Evolutionary conservation across 2,888 invertebrate genomes (phyloP), one percentile per base, ranked within the genome.

Genomic region (Syrphus vitripennis): DNA sequence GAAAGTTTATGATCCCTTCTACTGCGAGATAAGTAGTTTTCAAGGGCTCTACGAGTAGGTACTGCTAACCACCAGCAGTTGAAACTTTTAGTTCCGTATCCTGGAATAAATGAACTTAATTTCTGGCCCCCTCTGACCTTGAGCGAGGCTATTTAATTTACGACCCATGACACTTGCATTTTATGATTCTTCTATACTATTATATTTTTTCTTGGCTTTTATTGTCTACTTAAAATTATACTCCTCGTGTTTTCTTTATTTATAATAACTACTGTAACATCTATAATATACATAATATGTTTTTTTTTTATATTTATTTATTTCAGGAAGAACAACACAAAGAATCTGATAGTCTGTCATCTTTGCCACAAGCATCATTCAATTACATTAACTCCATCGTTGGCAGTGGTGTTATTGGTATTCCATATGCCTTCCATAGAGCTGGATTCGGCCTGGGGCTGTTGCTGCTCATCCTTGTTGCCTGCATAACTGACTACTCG

Each of bases 371-470:
- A 93, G 96, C 97, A 87, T 96, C 96, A 92, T 97, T 97, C 92
- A 97, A 97, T 93, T 97, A 96, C 92, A 96, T 97, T 90, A 97
- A 97, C 93, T 97, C 97, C 65, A 97, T 97, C 90, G 95, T 97
- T 87, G 97, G 97, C 79, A 97, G 97, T 90, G 97, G 97, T 87
- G 96, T 97, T 74, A 97, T 97, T 90, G 97, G 97, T 76, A 96
- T 96, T 91, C 96, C 96, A n/a, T 97, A 95, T 91, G 97, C 97
- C 0, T 93, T 97, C 7, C 95, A 95, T 89, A 95, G 96, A 90
- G 95, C 97, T 65, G 97, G 97, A 12, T 96, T 97, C 89, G 96
- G 96, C 14, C 93, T 97, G 67, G 97, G 97, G 21, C 92, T 97
- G 61, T 90, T 95, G 45, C 93, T 97, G 65, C 92, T 97, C 87